Evolutionary conservation across 2,113 vertebrate species (phyloP).

Genomic region (Pipa parva): DNA sequence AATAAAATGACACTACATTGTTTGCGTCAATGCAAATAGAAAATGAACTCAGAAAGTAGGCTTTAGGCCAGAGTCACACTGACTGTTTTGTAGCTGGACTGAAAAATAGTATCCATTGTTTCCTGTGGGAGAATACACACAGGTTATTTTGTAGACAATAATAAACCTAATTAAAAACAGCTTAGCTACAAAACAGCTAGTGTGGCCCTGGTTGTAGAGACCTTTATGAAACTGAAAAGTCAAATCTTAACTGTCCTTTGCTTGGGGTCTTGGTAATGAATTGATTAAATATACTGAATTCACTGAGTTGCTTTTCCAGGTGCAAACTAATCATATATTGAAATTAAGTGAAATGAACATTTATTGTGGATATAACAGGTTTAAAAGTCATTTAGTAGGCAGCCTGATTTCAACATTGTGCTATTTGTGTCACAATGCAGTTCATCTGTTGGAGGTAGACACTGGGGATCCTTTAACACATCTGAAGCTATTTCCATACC

Average conservation of each 20-base stretch:
- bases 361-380: conserved; percentile 25
- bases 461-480: not conserved
- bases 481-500: not conserved
- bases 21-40: too few species aligned
- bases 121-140: too few species aligned
- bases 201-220: too few species aligned
- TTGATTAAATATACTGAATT: not conserved
- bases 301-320: conserved; percentile 10
- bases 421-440: conserved; percentile 10
- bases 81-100: too few species aligned
- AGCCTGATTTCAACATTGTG: conserved; percentile 9
- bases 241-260: too few species aligned
- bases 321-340: conserved; percentile 25
- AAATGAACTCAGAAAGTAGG: too few species aligned
- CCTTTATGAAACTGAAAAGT: too few species aligned
- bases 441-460: conserved; percentile 1
- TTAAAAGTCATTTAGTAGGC: conserved; percentile 11
- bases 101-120: too few species aligned
- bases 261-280: not conserved
- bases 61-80: too few species aligned
- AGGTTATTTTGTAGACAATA: too few species aligned
- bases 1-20: not conserved
- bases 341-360: conserved; percentile 23
- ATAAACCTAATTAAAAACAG: too few species aligned
- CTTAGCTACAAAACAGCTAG: too few species aligned